Base-by-base conservation (phyloP, 2,797 vertebrate genomes). In the Malurus leucopterus region DNA sequence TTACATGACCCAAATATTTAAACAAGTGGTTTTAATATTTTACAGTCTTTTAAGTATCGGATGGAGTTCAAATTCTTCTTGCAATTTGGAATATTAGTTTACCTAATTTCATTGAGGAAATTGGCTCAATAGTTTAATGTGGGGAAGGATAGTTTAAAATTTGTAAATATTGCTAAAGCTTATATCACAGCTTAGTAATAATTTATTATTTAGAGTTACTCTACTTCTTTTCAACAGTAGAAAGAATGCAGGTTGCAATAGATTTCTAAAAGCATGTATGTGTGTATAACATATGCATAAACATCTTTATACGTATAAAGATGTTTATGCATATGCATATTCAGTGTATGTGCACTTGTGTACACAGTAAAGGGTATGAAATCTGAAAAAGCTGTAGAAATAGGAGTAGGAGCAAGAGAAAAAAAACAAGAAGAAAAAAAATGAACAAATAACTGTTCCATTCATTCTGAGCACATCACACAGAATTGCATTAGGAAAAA, bases 401-500 rank as follows among this genome's bases (percentile, higher is more conserved):
- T 72, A 49, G 41, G 41, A 94, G 65, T 64, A 90, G 30, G 76
- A 93, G 15, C 8, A 92, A 82, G 85, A 93, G 94, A 84, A 84
- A 96, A 97, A 96, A 96, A 94, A 94, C 30, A 49, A n/a, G n/a
- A 91, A 92, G 91, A 93, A 91, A 82, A 89, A 95, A 95, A 95
- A 95, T 74, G 96, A 95, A 95, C 84, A 86, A 94, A 89, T 95
- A 97, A 95, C 85, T 96, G 94, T 95, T 97, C 88, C 79, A 86
- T 96, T 96, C 95, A 92, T 96, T 96, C 91, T 93, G 91, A 94
- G 74, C 91, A 73, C 94, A 95, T 94, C 92, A 95, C 49, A 87
- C 61, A 73, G 86, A 94, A 96, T 82, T 95, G 75, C 92, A 95
- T 95, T 95, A 96, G 91, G 72, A 93, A 95, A 91, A 96, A 95